Percentiles rank a stretch among this genome's conserved stretches.
phyloP scores from a whole-genome alignment of 2,113 vertebrate species.

The Rhinoptilus africanus region DNA sequence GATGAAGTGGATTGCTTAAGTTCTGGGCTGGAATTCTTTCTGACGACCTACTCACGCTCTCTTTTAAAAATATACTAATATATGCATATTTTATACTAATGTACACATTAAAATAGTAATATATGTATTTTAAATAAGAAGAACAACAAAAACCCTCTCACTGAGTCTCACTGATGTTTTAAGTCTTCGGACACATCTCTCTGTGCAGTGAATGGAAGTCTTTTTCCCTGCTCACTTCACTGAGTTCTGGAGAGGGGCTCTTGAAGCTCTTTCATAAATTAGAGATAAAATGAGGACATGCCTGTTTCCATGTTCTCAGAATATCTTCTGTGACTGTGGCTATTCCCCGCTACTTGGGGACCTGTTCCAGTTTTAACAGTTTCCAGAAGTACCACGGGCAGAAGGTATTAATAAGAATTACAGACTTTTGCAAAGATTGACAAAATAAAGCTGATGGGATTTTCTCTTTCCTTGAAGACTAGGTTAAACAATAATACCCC shows the following conservation, averaged over 20 bases:
- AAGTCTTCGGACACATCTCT: neutral
- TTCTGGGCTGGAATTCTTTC: neutral
- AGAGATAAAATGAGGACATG: slow-evolving; percentile 39
- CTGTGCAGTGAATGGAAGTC: neutral
- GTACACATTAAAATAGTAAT: too few species aligned
- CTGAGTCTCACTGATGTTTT: neutral
- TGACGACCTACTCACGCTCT: neutral
- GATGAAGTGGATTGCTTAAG: neutral
- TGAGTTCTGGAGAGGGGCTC: neutral
- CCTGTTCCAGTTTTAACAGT: slow-evolving; percentile 51
- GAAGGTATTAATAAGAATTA: slow-evolving; percentile 52
- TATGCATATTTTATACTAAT: neutral
- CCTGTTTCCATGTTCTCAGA: slow-evolving; percentile 23
- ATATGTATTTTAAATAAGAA: neutral
- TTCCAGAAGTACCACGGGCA: neutral
- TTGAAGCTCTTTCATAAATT: neutral
- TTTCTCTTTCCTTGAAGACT: slow-evolving; percentile 41
- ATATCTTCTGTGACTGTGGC: slow-evolving; percentile 25
- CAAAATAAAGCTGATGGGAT: slow-evolving; percentile 55
- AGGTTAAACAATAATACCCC: neutral
- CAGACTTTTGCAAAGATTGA: slow-evolving; percentile 50
- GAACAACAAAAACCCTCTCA: accelerated
- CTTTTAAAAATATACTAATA: neutral
- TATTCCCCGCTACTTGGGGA: slow-evolving; percentile 36
- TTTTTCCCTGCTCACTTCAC: neutral